Evolutionary conservation across 2,888 invertebrate species (phyloP).

Genomic region (Ptilodon capucinus): DNA sequence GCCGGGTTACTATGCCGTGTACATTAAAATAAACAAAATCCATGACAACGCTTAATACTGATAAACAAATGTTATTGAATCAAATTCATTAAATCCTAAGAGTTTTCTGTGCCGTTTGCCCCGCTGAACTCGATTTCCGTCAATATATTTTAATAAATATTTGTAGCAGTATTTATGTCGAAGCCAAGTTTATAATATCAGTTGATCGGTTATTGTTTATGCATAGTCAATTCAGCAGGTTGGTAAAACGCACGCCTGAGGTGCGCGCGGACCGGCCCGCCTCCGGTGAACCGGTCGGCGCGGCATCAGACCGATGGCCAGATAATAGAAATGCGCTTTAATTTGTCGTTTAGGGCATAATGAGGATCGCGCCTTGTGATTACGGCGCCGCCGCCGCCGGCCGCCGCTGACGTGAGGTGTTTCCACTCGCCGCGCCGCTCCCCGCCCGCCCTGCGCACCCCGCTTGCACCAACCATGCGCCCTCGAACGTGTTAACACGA

Average conservation of each 20-base stretch:
- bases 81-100: no score
- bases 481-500: slow-evolving; percentile 54
- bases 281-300: slow-evolving; percentile 61
- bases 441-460: slow-evolving; percentile 33
- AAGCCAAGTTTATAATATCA: slow-evolving; percentile 23
- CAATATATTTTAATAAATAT: no score
- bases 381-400: slow-evolving; percentile 78
- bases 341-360: slow-evolving; percentile 83
- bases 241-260: slow-evolving; percentile 49
- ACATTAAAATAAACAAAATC: slow-evolving; percentile 14
- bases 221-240: slow-evolving; percentile 52
- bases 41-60: background rate
- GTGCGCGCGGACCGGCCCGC: slow-evolving; percentile 38
- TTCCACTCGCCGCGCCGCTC: slow-evolving; percentile 55
- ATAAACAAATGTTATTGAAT: no score
- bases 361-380: slow-evolving; percentile 82
- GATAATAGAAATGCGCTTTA: slow-evolving; percentile 82
- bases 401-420: slow-evolving; percentile 80
- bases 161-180: background rate
- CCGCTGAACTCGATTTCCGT: no score
- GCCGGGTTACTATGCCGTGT: slow-evolving; percentile 19
- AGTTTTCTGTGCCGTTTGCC: no score
- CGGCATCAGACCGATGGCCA: slow-evolving; percentile 69
- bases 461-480: slow-evolving; percentile 41
- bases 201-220: slow-evolving; percentile 47